phyloP scores from a whole-genome alignment of 30 jellyfish, hydroid and myxozoan genomes.

The Hydra vulgaris region DNA sequence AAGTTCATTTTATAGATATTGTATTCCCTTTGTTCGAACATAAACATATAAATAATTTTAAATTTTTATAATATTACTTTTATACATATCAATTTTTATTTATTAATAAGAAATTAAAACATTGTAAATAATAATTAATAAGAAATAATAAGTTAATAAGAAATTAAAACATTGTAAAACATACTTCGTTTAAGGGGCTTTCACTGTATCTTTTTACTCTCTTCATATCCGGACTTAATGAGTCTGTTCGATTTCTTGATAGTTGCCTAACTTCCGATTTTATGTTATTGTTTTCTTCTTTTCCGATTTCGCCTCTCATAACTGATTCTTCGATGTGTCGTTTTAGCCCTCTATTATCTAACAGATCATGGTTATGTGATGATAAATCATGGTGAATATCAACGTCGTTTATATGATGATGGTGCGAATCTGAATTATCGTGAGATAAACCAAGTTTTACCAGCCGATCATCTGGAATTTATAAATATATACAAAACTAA shows the following conservation, averaged over 20 bases:
- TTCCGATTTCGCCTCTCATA: neutral
- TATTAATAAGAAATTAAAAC: too few species aligned
- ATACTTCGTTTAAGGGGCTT: conserved; percentile 52
- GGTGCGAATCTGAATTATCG: neutral
- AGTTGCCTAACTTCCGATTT: conserved; percentile 7
- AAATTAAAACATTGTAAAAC: neutral
- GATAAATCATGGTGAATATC: neutral
- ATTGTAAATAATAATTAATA: neutral
- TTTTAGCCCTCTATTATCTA: neutral
- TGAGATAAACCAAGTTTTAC: neutral
- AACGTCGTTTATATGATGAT: neutral
- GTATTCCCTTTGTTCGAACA: too few species aligned
- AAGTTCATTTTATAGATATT: too few species aligned
- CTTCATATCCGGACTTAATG: conserved; percentile 81
- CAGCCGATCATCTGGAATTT: neutral
- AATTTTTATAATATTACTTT: too few species aligned
- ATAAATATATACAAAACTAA: too few species aligned
- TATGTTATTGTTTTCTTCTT: conserved; percentile 34
- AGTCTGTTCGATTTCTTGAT: conserved; percentile 20
- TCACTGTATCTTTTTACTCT: conserved; percentile 62
- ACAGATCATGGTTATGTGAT: neutral
- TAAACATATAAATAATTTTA: too few species aligned
- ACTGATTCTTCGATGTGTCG: neutral
- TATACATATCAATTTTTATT: too few species aligned
- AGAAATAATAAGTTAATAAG: too few species aligned